These are phyloP conservation scores for Drosophila murphyi DNA, from an alignment of 1,140 invertebrate species.

Conservation along the genomic window DNA sequence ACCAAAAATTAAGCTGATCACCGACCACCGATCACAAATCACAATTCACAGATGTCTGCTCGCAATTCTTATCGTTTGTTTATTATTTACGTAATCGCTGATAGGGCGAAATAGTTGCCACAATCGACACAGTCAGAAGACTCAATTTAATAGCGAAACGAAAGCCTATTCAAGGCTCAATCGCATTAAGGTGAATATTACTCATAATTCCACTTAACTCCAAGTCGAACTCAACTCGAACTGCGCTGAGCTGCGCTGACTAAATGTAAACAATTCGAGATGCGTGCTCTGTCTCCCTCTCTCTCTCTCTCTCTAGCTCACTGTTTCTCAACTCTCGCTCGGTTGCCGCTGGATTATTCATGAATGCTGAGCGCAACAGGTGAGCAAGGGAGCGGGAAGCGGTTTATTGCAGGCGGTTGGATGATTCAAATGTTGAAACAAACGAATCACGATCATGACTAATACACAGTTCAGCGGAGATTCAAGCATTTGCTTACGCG, in stretches of 20 bases:
- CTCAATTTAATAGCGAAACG: not conserved
- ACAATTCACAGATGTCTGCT: not conserved
- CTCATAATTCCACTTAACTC: constrained; percentile 29
- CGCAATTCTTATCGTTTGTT: constrained; percentile 33
- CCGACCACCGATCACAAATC: not conserved
- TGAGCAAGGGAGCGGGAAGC: not conserved
- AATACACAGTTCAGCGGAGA: constrained; percentile 34
- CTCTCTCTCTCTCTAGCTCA: not conserved
- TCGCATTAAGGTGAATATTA: constrained; percentile 22
- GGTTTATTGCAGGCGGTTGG: not conserved
- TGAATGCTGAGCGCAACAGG: constrained; percentile 12
- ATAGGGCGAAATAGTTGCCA: not conserved
- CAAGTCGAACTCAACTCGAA: constrained; percentile 16
- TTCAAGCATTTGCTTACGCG: not conserved
- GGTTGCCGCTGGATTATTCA: constrained; percentile 23
- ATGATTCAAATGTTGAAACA: constrained; percentile 67
- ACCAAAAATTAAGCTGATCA: not conserved
- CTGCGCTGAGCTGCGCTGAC: constrained; percentile 16
- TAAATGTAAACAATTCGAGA: constrained; percentile 68
- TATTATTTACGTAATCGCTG: constrained; percentile 25
- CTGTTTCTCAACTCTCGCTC: constrained; percentile 1
- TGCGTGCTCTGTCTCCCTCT: constrained; percentile 21
- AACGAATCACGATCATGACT: constrained; percentile 62
- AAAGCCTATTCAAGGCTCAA: constrained; percentile 5
- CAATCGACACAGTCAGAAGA: not conserved